Base-by-base conservation (phyloP, 2,888 invertebrate species). In the Erebia ligea region DNA sequence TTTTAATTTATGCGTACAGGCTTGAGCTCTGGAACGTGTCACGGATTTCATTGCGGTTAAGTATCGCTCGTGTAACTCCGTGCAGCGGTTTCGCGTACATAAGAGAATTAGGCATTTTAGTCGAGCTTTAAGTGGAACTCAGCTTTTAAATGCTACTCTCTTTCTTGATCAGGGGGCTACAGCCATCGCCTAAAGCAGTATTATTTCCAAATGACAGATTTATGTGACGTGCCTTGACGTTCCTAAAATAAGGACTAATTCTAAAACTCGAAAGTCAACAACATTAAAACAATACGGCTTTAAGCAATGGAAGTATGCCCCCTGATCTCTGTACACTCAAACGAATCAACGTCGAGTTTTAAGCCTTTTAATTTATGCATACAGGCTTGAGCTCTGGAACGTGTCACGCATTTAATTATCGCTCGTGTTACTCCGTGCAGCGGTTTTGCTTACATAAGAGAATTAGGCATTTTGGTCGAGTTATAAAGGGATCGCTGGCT, bases 1-100 rank as follows among this genome's bases (percentile, higher is more conserved):
- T 67, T 75, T 73, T 71, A 75, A 75, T 73, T 73, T 75, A 76
- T 76, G 69, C 73, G n/a, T n/a, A n/a, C n/a, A n/a, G 65, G 59
- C n/a, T n/a, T 57, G 72, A 63, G 68, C 42, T 21, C 40, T 48
- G 70, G 70, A 71, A 71, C 73, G 73, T 76, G 73, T 69, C 75
- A 62, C 34, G 45, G n/a, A 61, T 54, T 42, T 73, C n/a, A n/a
- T n/a, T n/a, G n/a, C n/a, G n/a, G n/a, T n/a, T n/a, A 62, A 72
- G 69, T 64, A 65, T 21, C 13, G n/a, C n/a, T 40, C 54, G 40
- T 54, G 34, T n/a, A 25, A 25, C 54, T 54, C 19, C 25, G 25
- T 25, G 50, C 63, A n/a, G 63, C 50, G 50, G 48, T 48, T 62
- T 45, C 25, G 21, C 17, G 13, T 25, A 48, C 48, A 48, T 15